A percentile compares a stretch with the other conserved stretches of the same genome.
Evolutionary conservation across 1,140 invertebrate species (phyloP).

Genomic region (Episyrphus balteatus): DNA sequence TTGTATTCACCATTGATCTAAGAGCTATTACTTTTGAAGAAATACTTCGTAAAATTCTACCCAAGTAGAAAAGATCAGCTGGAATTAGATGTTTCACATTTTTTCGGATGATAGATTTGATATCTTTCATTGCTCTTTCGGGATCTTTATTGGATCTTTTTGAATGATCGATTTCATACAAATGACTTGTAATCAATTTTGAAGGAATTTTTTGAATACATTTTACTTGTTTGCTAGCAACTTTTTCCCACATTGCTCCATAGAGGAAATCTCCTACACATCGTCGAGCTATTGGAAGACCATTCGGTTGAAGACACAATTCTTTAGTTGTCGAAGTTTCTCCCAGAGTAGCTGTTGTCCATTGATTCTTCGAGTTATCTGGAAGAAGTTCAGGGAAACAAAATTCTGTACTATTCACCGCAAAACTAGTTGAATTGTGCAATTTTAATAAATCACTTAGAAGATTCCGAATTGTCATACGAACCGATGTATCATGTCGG

Average conservation of each 20-base stretch:
- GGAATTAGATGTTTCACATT: constrained; percentile 31
- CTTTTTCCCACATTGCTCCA: constrained; percentile 20
- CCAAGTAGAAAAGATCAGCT: constrained; percentile 42
- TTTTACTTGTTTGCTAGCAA: background rate
- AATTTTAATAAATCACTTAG: constrained; percentile 4
- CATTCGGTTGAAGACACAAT: constrained; percentile 22
- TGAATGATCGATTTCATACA: constrained; percentile 11
- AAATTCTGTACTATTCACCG: constrained; percentile 20
- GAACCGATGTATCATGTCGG: constrained; percentile 8
- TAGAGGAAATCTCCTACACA: constrained; percentile 25
- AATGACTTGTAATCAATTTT: constrained; percentile 10
- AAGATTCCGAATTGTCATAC: constrained; percentile 8
- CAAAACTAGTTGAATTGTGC: background rate
- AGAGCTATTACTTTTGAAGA: constrained; percentile 7
- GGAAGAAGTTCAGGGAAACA: constrained; percentile 19
- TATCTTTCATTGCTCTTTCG: constrained; percentile 7
- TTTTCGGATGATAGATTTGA: constrained; percentile 15
- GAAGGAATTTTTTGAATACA: background rate
- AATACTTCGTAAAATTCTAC: constrained; percentile 38
- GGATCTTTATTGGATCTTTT: constrained; percentile 7
- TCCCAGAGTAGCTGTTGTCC: constrained; percentile 14
- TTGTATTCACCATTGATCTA: background rate
- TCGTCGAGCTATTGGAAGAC: constrained; percentile 14
- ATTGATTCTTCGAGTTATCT: constrained; percentile 10
- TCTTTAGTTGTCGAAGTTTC: constrained; percentile 9